phyloP scores from a whole-genome alignment of 2,113 vertebrate species.

The Cheirogaleus medius region DNA sequence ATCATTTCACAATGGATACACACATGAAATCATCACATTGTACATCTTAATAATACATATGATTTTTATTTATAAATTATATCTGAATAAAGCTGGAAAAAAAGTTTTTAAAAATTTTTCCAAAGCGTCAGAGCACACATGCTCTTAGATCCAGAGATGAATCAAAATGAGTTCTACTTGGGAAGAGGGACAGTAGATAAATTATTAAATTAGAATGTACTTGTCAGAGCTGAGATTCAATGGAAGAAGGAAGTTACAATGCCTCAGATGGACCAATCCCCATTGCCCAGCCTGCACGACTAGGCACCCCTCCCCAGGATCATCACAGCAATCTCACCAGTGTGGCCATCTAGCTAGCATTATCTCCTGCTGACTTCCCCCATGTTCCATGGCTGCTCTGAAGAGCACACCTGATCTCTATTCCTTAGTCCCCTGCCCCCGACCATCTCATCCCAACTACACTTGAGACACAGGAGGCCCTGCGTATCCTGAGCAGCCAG shows the following conservation, averaged over 20 bases:
- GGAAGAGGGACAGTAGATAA: background rate
- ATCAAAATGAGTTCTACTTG: background rate
- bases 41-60: background rate
- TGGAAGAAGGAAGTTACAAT: background rate
- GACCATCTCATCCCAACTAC: background rate
- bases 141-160: background rate
- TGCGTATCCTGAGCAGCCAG: too few species aligned
- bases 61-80: slow-evolving; percentile 2
- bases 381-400: background rate
- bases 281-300: background rate
- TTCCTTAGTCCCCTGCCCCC: background rate
- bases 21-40: background rate
- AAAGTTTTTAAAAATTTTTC: background rate
- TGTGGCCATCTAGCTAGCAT: too few species aligned
- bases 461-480: too few species aligned
- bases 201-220: background rate
- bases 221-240: background rate
- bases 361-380: background rate
- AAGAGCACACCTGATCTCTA: background rate
- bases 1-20: background rate
- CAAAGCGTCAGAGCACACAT: background rate
- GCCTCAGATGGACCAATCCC: background rate
- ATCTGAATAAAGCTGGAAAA: background rate
- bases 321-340: background rate
- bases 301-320: accelerated